Evolutionary conservation across 2,113 vertebrate species (phyloP).

Genomic region (Datnioides undecimradiatus): DNA sequence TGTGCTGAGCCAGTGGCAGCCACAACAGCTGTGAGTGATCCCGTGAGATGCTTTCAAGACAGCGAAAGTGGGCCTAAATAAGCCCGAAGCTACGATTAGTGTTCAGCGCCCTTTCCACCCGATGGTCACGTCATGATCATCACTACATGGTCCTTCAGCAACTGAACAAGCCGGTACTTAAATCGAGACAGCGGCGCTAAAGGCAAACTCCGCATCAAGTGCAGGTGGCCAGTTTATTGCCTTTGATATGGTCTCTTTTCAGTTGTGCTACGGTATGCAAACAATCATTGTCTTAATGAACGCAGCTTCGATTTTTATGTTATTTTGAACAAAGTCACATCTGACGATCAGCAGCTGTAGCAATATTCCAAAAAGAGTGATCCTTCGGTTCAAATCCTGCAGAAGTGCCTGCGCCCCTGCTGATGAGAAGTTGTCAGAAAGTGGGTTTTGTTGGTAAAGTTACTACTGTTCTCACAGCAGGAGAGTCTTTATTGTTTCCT

Average conservation of each 20-base stretch:
- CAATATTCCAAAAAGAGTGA: background rate
- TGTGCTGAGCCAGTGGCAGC: conserved; percentile 23
- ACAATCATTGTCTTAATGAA: background rate
- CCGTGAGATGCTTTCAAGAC: conserved; percentile 27
- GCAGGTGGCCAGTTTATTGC: background rate
- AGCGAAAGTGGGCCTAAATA: conserved; percentile 43
- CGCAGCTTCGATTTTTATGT: too few species aligned
- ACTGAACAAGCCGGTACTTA: background rate
- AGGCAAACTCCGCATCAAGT: background rate
- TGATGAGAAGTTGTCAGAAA: background rate
- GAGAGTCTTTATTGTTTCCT: background rate
- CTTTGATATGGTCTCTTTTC: conserved; percentile 12
- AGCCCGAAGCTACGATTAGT: conserved; percentile 30
- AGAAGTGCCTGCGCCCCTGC: background rate
- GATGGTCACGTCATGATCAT: background rate
- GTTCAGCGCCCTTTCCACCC: conserved; percentile 16
- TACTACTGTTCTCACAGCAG: conserved; percentile 1
- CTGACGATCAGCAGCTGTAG: background rate
- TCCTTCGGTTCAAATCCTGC: background rate
- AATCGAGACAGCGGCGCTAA: background rate
- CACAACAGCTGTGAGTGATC: conserved; percentile 9
- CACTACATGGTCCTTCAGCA: background rate
- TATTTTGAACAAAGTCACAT: background rate
- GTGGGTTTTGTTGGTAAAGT: conserved; percentile 13
- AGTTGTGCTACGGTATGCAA: background rate